phyloP scores from a whole-genome alignment of 2,113 vertebrate species.

The Numida meleagris region DNA sequence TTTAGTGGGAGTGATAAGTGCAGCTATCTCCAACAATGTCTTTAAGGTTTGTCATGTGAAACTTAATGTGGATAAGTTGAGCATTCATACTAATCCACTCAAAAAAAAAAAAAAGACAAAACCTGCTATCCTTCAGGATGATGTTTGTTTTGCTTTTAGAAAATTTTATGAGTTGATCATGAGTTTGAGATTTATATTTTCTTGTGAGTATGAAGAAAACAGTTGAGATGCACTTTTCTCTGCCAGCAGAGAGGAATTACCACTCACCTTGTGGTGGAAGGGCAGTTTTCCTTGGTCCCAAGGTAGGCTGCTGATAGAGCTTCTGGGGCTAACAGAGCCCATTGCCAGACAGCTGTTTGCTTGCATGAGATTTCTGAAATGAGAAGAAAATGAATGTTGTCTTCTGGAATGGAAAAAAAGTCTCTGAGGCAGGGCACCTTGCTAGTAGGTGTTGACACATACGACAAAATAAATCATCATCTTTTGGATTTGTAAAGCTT shows the following conservation, averaged over 20 bases:
- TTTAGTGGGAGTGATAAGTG: not conserved
- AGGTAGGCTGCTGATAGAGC: not conserved
- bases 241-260: not conserved
- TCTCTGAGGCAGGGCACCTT: not conserved
- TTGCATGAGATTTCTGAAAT: not conserved
- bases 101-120: not conserved
- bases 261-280: not conserved
- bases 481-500: not conserved
- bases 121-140: not conserved
- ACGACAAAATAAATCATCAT: not conserved
- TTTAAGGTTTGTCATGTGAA: not conserved
- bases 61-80: not conserved
- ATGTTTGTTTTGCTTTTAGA: not conserved
- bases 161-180: not conserved
- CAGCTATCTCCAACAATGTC: not conserved
- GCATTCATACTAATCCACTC: not conserved
- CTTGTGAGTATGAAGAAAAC: not conserved
- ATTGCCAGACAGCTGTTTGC: not conserved
- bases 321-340: not conserved
- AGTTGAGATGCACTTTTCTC: not conserved
- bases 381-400: not conserved
- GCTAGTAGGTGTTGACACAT: not conserved
- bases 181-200: not conserved
- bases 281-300: not conserved
- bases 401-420: not conserved